Evolutionary conservation across 2,888 invertebrate genomes (phyloP), one percentile per base, ranked within the genome.

Genomic region (Ernsta delagoae): DNA sequence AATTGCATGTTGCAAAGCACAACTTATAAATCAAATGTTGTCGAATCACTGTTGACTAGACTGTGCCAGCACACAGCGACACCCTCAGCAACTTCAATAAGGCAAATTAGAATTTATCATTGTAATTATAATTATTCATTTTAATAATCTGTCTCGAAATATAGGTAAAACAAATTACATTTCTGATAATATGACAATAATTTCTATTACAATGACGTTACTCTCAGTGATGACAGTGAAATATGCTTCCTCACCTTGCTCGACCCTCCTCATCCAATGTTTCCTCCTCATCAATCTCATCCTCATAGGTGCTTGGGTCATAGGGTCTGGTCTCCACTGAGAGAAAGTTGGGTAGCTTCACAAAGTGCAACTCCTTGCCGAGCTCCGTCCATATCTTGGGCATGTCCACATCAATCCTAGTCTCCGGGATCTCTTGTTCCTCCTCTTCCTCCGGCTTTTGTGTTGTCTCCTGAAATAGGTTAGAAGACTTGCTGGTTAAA

Each of bases 221-320:
- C n/a, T n/a, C n/a, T n/a, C n/a, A n/a, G n/a, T n/a, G n/a, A n/a
- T n/a, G n/a, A n/a, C 24, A 24, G 24, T 24, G 24, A 50, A 31
- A 24, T 3, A 31, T 31, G 7, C 16, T 4, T 3, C 2, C 77
- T 79, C 75, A 95, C 95, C 97, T 95, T 5, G 98, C 97, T 71
- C 99, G 94, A 80, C 99, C 99, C 93, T 99, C 99, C 82, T 99
- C 99, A 83, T 99, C 99, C 77, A 99, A 91, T 0, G 98, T 98
- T 86, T 99, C 99, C 85, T 99, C 99, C 78, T 99, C 99, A 83
- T 99, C 99, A 75, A 99, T 98, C 93, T 99, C 99, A 89, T 99
- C 99, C 85, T 99, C 99, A 84, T 99, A 99, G 0, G 98, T 98
- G 72, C 96, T 96, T 0, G 96, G 96, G 83, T 99, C 99, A 83